Base-by-base conservation (phyloP, 2,888 invertebrate species). In the Pristionchus maxplancki region DNA sequence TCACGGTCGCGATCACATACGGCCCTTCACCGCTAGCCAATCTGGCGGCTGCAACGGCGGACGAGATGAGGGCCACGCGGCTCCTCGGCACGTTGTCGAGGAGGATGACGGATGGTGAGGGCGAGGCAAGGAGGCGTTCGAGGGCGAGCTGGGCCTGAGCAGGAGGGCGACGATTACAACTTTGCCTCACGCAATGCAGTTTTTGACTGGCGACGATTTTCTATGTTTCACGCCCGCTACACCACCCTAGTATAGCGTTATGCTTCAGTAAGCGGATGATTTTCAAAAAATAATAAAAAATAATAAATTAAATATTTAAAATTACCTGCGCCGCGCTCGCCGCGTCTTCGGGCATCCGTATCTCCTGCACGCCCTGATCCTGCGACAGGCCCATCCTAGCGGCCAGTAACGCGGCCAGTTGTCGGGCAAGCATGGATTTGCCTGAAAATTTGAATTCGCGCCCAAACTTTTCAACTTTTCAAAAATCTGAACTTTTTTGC, bases 331-430 rank as follows among this genome's bases (percentile, higher is more conserved):
- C 88, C 40, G 90, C 82, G 34, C 84, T 89, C 44, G 90, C 89
- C 44, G 92, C 92, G 31, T 94, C 93, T 28, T 92, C 92, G 0
- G 94, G 93, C 58, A 93, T 92, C 40, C 90, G 89, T 53, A 93
- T 89, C 85, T 93, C 93, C 15, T 93, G 90, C 37, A 93, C 90
- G 15, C 89, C 89, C n/a, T 91, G 91, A 28, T 31, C 64, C 53
- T 89, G 89, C 6, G 87, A 31, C 44, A 88, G 87, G 37, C 91
- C 92, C 31, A 91, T 89, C 74, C 93, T 92, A 17, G 94, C 90
- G 15, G 95, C 97, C 91, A 99, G 96, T 95, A 98, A 98, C 95
- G 98, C 97, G 0, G 98, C 98, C 86, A 99, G 96, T 24, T 88
- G 88, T 5, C 88, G 53, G 6, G 88, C 88, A 1, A 88, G 58